Percentiles rank a stretch among this genome's conserved stretches.
These are phyloP conservation scores for Himalopsyche anomala DNA, from an alignment of 2,888 invertebrate genomes.

Conservation along the genomic window DNA sequence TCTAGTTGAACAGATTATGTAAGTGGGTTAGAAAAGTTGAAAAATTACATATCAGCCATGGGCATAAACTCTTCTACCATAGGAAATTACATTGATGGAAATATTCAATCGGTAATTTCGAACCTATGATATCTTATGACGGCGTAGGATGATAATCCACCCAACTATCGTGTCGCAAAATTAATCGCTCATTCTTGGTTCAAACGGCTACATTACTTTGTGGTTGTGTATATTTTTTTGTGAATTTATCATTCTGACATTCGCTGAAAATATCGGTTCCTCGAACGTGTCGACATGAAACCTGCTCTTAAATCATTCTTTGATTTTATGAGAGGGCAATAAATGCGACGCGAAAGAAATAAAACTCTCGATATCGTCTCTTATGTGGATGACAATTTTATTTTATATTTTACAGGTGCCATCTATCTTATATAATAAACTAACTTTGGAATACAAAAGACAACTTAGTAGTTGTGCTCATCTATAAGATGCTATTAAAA, in stretches of 20 bases:
- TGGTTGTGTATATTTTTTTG: constrained; percentile 39
- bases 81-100: no score
- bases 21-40: no score
- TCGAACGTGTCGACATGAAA: constrained; percentile 56
- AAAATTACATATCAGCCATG: no score
- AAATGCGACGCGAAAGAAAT: constrained; percentile 55
- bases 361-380: constrained; percentile 46
- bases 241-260: constrained; percentile 56
- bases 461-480: no score
- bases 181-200: constrained; percentile 1
- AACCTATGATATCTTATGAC: no score
- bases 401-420: constrained; percentile 10
- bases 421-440: background rate
- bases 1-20: no score
- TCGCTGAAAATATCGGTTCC: constrained; percentile 49
- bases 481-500: no score
- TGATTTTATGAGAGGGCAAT: constrained; percentile 58
- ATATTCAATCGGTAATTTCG: no score
- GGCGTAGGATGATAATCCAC: no score
- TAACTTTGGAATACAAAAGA: background rate
- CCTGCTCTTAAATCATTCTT: constrained; percentile 53
- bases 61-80: no score
- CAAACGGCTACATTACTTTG: background rate
- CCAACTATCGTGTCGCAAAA: background rate
- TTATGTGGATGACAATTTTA: constrained; percentile 25